Base-by-base conservation (phyloP, 2,888 invertebrate species). In the Gymnocheta viridis region DNA sequence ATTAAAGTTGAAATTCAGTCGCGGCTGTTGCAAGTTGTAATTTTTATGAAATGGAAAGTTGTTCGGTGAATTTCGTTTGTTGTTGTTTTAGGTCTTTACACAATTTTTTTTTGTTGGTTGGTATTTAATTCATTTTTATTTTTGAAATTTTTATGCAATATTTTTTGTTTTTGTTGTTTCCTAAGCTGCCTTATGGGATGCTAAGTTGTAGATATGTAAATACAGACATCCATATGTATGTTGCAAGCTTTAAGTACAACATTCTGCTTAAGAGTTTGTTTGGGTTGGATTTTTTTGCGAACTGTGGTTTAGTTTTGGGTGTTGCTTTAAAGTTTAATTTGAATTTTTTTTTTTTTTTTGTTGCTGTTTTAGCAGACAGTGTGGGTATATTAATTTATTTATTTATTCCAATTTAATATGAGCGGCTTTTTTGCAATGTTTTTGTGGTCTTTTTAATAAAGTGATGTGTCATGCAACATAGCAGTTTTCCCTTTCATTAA, bases 21-120 rank as follows among this genome's bases (percentile, higher is more conserved):
- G 44, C 27, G 35, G 14, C 9, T 64, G 19, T 41, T 24, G 49
- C 22, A 49, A 62, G 19, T 27, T 78, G 12, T 41, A 49, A 73
- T 69, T 82, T 80, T 80, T 80, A 51, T 80, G 80, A 83, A 83
- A 83, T 83, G 83, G 83, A 83, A 83, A 83, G 83, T 83, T 83
- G 72, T 79, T 67, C 66, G 60, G 51, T 73, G 70, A 70, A 80
- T 72, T 66, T 72, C 72, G 74, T 76, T 83, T 80, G 69, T 67
- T 72, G 67, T 74, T 83, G 79, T 66, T 60, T 76, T 44, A 54
- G 76, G 83, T 83, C 49, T 73, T 51, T 70, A 1, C 12, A 27
- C 19, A 17, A 58, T 66, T 51, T 60, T 64, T 19, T 62, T 27
- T 1, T 56, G 76, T 72, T 60, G 44, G 64, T 76, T 14, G 47